Conservation (phyloP, 37 sponge, comb jelly and placozoan genomes). For the Tethya wilhelma region DNA sequence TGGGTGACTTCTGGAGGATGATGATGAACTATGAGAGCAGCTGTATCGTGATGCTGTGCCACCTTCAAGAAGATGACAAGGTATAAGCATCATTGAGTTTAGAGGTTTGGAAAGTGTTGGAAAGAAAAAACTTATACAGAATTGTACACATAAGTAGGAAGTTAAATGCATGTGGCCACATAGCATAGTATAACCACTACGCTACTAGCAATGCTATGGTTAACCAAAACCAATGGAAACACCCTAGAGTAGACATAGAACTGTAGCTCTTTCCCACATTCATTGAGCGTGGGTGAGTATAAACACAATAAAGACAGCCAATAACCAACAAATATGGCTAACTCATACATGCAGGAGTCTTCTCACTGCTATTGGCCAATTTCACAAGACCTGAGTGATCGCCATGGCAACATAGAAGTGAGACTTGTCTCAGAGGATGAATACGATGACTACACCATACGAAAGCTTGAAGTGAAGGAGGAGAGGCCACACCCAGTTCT, state of each 20-base stretch:
- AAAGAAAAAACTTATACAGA: too few relatives aligned
- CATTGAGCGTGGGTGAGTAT: too few relatives aligned
- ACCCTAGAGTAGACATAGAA: too few relatives aligned
- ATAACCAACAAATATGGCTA: too few relatives aligned
- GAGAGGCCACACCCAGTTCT: background rate
- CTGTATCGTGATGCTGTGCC: background rate
- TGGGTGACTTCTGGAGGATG: constrained; percentile 34
- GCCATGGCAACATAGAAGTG: background rate
- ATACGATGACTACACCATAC: background rate
- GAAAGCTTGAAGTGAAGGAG: background rate
- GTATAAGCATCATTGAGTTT: background rate
- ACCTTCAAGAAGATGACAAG: background rate
- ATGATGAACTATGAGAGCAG: background rate
- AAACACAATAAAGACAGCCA: too few relatives aligned
- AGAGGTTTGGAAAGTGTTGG: background rate
- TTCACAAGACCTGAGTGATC: background rate
- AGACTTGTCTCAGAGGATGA: background rate
- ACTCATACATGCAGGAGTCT: background rate
- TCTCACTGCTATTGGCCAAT: background rate
- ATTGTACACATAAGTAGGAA: too few relatives aligned
- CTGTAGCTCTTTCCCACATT: too few relatives aligned
- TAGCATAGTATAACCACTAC: too few relatives aligned
- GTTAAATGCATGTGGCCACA: too few relatives aligned
- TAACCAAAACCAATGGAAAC: too few relatives aligned
- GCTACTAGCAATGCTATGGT: too few relatives aligned